A percentile compares a stretch with the other conserved stretches of the same genome.
These are phyloP conservation scores for Saccostrea glomerata DNA, from an alignment of 1,140 invertebrate species.

Conservation along the genomic window DNA sequence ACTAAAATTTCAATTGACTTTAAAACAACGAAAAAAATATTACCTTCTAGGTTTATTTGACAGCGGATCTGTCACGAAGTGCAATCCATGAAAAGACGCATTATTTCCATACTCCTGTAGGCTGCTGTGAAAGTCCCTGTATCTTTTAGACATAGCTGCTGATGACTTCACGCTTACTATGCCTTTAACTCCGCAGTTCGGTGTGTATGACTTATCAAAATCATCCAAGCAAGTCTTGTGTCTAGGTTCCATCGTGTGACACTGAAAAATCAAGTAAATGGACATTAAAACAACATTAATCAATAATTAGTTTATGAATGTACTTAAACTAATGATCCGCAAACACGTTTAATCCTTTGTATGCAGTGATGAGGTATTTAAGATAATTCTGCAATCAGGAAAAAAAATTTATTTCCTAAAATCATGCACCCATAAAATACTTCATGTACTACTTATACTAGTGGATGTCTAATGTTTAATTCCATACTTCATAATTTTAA, in stretches of 20 bases:
- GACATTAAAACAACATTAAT: not conserved
- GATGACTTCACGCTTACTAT: not conserved
- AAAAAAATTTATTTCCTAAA: too few species aligned
- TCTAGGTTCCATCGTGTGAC: not conserved
- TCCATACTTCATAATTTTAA: too few species aligned
- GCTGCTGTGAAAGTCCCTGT: not conserved
- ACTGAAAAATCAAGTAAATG: not conserved
- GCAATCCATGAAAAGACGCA: conserved; percentile 38
- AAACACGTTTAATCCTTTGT: too few species aligned
- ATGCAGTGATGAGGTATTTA: too few species aligned
- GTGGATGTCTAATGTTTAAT: too few species aligned
- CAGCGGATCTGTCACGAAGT: not conserved
- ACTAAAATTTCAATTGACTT: too few species aligned
- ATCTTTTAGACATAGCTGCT: not conserved
- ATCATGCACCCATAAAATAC: too few species aligned
- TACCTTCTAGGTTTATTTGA: conserved; percentile 31
- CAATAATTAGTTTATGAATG: not conserved
- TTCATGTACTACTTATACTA: too few species aligned
- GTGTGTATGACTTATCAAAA: conserved; percentile 11
- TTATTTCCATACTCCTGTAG: conserved; percentile 7
- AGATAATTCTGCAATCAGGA: too few species aligned
- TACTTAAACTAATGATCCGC: too few species aligned
- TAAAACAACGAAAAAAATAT: not conserved
- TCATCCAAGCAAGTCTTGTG: not conserved
- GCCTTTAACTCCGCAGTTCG: not conserved